Percentiles rank a stretch among this genome's conserved stretches.
These are phyloP conservation scores for Halichondria panicea DNA, from an alignment of 37 sponge, comb jelly and placozoan genomes.

Conservation along the genomic window DNA sequence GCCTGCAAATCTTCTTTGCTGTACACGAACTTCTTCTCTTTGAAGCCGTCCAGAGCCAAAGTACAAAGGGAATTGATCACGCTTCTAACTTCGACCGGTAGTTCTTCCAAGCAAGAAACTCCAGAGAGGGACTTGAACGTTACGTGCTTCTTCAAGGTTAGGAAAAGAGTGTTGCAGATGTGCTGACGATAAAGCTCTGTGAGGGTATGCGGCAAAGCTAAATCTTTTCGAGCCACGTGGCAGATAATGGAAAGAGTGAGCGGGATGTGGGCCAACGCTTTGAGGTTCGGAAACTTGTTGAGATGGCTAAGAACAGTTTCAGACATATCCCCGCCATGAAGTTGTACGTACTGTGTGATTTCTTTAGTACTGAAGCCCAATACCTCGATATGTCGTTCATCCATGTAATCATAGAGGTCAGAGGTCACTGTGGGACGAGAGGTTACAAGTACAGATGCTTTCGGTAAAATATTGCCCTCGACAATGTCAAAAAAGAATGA, in stretches of 20 bases:
- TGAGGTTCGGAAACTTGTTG: slow-evolving; percentile 10
- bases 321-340: background rate
- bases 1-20: too few species aligned
- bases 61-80: too few species aligned
- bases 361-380: slow-evolving; percentile 8
- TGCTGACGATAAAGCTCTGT: background rate
- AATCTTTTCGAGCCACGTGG: background rate
- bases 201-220: background rate
- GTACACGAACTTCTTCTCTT: too few species aligned
- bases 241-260: slow-evolving; percentile 16
- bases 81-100: too few species aligned
- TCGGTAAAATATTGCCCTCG: slow-evolving; percentile 5
- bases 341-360: slow-evolving; percentile 1
- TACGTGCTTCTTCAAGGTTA: background rate
- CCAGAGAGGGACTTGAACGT: too few species aligned
- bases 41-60: too few species aligned
- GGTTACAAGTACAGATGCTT: slow-evolving; percentile 38
- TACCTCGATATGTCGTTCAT: slow-evolving; percentile 26
- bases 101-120: too few species aligned
- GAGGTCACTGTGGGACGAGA: slow-evolving; percentile 25
- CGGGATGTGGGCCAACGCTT: slow-evolving; percentile 14
- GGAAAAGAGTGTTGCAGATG: slow-evolving; percentile 10
- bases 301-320: background rate
- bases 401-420: slow-evolving; percentile 31
- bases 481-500: slow-evolving; percentile 31